Conservation (phyloP, 1,140 invertebrate species). For the Mamestra configurata region DNA sequence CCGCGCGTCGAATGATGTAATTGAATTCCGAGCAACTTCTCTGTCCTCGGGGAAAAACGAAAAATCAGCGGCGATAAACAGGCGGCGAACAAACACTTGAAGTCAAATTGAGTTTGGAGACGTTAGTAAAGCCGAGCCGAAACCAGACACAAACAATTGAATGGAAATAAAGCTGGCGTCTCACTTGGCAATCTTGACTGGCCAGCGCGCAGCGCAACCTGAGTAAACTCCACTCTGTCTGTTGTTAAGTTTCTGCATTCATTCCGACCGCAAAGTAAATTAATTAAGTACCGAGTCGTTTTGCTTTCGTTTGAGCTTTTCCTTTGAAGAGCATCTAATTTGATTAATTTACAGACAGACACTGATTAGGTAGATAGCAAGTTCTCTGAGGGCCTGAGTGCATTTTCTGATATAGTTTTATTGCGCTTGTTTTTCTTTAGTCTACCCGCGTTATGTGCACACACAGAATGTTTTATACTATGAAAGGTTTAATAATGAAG, state of each 20-base stretch:
- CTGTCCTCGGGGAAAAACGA: conserved; percentile 9
- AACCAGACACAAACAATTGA: conserved; percentile 29
- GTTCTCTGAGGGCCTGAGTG: background rate
- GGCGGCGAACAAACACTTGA: conserved; percentile 16
- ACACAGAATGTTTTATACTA: too few relatives aligned
- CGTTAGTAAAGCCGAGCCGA: conserved; percentile 1
- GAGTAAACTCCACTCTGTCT: too few relatives aligned
- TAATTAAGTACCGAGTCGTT: conserved; percentile 5
- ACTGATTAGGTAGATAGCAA: background rate
- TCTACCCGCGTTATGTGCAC: background rate
- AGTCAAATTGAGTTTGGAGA: conserved; percentile 45
- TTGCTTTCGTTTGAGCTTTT: background rate
- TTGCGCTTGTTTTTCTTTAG: too few relatives aligned
- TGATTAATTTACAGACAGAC: conserved; percentile 14
- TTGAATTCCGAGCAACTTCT: conserved; percentile 14
- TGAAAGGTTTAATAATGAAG: background rate
- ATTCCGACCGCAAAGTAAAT: conserved; percentile 1
- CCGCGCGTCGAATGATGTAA: conserved; percentile 17
- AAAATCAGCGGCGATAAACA: conserved; percentile 33
- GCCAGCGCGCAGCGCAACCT: too few relatives aligned
- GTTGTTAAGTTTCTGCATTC: background rate
- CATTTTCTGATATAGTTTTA: background rate
- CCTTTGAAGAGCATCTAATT: conserved; percentile 13
- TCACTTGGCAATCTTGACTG: background rate
- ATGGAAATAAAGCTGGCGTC: conserved; percentile 15